phyloP scores from a whole-genome alignment of 2,113 vertebrate genomes.

The Indicator indicator region DNA sequence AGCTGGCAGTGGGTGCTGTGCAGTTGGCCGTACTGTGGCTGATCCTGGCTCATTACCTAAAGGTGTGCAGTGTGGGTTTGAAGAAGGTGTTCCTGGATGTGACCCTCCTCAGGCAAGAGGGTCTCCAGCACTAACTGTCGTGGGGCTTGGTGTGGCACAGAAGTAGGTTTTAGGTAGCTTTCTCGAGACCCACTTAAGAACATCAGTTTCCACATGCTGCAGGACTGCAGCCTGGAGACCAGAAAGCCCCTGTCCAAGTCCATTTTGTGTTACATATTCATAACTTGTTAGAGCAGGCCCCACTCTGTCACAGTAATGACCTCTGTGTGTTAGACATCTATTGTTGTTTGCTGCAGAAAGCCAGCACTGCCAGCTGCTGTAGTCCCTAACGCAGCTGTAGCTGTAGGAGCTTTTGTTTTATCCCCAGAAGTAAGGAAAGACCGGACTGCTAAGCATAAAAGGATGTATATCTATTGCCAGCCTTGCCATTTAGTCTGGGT shows the following conservation, averaged over 20 bases:
- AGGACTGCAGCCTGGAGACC: background rate
- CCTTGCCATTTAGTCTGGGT: background rate
- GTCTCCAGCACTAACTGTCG: rapidly evolving
- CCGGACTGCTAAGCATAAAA: background rate
- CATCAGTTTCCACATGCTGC: background rate
- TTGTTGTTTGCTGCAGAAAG: background rate
- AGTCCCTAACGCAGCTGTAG: background rate
- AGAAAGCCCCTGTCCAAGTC: slow-evolving; percentile 32
- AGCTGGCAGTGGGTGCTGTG: background rate
- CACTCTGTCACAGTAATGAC: slow-evolving; percentile 2
- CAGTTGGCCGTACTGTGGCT: background rate
- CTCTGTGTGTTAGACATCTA: slow-evolving; percentile 28
- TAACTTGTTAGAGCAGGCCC: slow-evolving; percentile 44
- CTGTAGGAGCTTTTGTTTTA: slow-evolving; percentile 6
- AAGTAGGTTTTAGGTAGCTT: background rate
- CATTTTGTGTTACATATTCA: slow-evolving; percentile 59
- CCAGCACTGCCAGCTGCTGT: background rate
- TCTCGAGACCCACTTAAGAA: background rate
- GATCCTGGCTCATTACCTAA: background rate
- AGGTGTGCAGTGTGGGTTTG: background rate
- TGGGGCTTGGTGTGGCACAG: background rate
- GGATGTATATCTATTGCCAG: background rate
- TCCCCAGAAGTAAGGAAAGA: background rate
- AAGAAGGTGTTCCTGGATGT: background rate
- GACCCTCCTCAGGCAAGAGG: background rate